Evolutionary conservation across 1,140 invertebrate species (phyloP), one percentile per base, ranked within the genome.

Genomic region (Drosophila ananassae): DNA sequence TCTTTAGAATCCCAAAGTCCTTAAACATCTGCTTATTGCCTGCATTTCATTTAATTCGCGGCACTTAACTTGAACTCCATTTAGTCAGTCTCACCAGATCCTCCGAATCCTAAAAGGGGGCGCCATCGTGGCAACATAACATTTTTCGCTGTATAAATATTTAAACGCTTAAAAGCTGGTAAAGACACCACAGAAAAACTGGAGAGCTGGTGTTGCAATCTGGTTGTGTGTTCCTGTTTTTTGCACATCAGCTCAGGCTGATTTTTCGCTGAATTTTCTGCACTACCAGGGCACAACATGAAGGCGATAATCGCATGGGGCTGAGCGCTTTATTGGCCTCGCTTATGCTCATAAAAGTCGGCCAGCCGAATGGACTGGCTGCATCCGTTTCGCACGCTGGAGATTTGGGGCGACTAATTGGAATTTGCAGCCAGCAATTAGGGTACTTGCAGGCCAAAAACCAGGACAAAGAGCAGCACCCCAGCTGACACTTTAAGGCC

Each of bases 81-180:
- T 57, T 48, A 57, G 67, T 10, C 32, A 41, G 63, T 21, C 53
- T 56, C 28, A 39, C 32, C 47, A 22, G 9, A 10, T 47, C 41
- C n/a, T 44, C 0, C n/a, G 2, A 21, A 22, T 58, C 13, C 44
- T 46, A 32, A 53, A 59, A 68, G 51, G 71, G 47, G 50, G 54
- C 46, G 55, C 48, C 56, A 75, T 58, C 47, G 66, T 59, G 79
- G 60, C 60, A 78, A 89, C 69, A 89, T 82, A 73, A 83, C 79
- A 76, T 79, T 82, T 76, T 82, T 54, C 56, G 67, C 78, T 77
- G 69, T 77, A 89, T 87, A 87, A 87, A 87, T 87, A 87, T 87
- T 89, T 83, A 51, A 89, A 54, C 75, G 72, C 79, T 79, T 89
- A 89, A 82, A 83, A 87, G 82, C 83, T 61, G 67, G 57, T 51